Base-by-base conservation (phyloP, 1,140 invertebrate species). In the Ceratosolen fusciceps region DNA sequence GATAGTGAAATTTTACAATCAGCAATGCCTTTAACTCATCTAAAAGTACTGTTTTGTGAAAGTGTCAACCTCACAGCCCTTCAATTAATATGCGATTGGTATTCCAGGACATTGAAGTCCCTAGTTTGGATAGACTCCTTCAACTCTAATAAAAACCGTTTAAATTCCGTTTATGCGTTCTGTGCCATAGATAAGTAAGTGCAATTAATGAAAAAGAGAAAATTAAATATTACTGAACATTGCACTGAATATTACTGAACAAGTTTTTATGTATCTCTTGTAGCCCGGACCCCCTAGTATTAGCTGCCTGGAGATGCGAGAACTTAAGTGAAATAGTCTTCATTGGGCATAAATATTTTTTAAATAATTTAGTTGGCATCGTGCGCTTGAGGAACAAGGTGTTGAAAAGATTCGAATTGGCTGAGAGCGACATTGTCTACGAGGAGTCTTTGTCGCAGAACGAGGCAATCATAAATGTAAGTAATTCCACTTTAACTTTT, bases 31-130 rank as follows among this genome's bases (percentile, higher is more conserved):
- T 87, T 96, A 19, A 93, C 93, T 14, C 93, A 95, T 86, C 91
- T 96, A 58, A 93, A 94, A 84, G 93, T 94, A 56, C 92, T 95
- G 73, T 96, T 96, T 87, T 96, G 95, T 87, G 93, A 94, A 85
- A 88, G 91, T 83, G 91, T 95, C 76, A 94, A 93, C 84, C 83
- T 91, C 34, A 84, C 87, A 39, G 91, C 92, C 31, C 90, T 93
- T 56, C 88, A 92, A 82, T 84, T 86, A 80, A 86, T 96, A 82
- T 92, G 93, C 1, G 87, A 88, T 52, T 93, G 92, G 87, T 94
- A 95, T 86, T 87, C 87, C 72, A 86, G 91, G 29, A 94, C 92
- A 5, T 86, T 96, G 47, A 90, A 91, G 47, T 94, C 94, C 82
- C 87, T 96, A 16, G 91, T 93, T 80, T 94, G 94, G 90, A 93